phyloP scores from a whole-genome alignment of 1,140 invertebrate genomes.

The Drosophila bocki region DNA sequence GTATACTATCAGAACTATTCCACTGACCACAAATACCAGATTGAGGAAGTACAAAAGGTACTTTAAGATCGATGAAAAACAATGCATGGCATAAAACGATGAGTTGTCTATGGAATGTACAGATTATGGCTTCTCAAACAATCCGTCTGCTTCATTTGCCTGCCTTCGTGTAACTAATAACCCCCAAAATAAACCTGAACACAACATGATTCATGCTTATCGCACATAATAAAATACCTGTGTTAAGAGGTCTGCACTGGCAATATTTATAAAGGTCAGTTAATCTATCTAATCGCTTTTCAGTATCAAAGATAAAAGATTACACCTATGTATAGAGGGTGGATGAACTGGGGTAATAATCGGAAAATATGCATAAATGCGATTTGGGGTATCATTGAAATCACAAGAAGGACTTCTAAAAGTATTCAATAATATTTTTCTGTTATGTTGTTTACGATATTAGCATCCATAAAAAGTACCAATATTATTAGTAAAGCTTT shows the following conservation, averaged over 20 bases:
- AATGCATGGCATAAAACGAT: slow-evolving; percentile 2
- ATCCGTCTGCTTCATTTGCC: background rate
- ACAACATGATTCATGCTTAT: slow-evolving; percentile 6
- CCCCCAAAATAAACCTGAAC: background rate
- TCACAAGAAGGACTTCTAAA: background rate
- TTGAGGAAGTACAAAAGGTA: slow-evolving; percentile 78
- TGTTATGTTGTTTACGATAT: background rate
- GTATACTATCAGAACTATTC: slow-evolving; percentile 87
- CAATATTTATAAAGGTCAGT: slow-evolving; percentile 7
- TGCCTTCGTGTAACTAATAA: background rate
- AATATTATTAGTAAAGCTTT: background rate
- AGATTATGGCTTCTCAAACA: background rate
- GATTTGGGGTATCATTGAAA: background rate
- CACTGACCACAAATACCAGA: slow-evolving; percentile 85
- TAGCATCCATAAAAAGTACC: background rate
- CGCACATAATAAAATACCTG: slow-evolving; percentile 2
- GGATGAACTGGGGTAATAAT: background rate
- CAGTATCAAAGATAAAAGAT: background rate
- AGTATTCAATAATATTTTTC: background rate
- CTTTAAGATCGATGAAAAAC: slow-evolving; percentile 46
- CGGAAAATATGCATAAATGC: background rate
- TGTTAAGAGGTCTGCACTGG: background rate
- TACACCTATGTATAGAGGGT: background rate
- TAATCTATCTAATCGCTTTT: slow-evolving; percentile 14
- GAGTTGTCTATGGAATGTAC: too few relatives aligned